Conservation (phyloP, 1,140 invertebrate genomes). For the Mylabris phalerata region DNA sequence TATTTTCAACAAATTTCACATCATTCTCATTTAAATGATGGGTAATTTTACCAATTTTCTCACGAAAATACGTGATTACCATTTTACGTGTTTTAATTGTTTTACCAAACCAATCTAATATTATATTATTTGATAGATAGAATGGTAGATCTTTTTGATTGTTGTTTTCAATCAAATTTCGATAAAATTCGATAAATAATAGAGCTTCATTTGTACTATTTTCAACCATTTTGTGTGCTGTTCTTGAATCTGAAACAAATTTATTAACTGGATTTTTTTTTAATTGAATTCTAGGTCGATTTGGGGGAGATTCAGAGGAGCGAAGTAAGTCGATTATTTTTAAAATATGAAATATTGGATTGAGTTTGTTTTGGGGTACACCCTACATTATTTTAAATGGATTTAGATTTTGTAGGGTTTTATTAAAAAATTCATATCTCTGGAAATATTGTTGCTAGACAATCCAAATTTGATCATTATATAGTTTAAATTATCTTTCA, state of each 20-base stretch:
- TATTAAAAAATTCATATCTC: too few species aligned
- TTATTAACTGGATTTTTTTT: background rate
- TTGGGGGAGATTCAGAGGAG: conserved; percentile 36
- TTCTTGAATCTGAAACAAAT: too few species aligned
- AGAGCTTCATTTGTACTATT: conserved; percentile 23
- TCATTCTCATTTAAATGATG: conserved; percentile 30
- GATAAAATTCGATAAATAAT: conserved; percentile 32
- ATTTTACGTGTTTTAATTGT: conserved; percentile 49
- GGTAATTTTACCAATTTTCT: conserved; percentile 22
- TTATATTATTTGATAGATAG: conserved; percentile 48
- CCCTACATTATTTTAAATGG: too few species aligned
- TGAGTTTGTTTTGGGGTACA: too few species aligned
- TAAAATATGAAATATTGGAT: too few species aligned
- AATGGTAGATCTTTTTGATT: conserved; percentile 25
- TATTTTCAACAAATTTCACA: conserved; percentile 23
- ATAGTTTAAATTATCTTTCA: too few species aligned
- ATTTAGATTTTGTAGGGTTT: too few species aligned
- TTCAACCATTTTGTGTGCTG: conserved; percentile 8
- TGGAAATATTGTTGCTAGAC: too few species aligned
- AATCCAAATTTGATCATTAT: too few species aligned
- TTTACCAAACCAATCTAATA: conserved; percentile 52
- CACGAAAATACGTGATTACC: conserved; percentile 33
- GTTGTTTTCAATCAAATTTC: conserved; percentile 36
- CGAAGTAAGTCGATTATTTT: conserved; percentile 34
- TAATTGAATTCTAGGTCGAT: conserved; percentile 35